Percentiles rank a stretch among this genome's conserved stretches.
These are phyloP conservation scores for Andricus curvator DNA, from an alignment of 2,888 invertebrate species.

Conservation along the genomic window DNA sequence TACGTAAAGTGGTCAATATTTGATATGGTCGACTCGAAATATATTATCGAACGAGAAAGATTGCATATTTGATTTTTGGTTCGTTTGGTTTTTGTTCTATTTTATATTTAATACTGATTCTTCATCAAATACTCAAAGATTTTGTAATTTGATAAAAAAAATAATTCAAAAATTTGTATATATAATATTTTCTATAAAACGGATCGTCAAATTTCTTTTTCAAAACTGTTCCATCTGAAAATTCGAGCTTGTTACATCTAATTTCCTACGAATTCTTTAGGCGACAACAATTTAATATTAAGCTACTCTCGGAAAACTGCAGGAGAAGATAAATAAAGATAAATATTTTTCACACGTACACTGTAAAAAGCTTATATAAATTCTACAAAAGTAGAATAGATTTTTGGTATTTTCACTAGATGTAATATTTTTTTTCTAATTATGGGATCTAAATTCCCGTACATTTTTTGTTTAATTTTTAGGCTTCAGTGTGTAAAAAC, in stretches of 20 bases:
- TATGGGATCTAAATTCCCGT: not conserved
- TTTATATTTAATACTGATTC: constrained; percentile 24
- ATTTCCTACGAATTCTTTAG: not conserved
- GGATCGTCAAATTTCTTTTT: constrained; percentile 8
- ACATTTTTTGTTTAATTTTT: not conserved
- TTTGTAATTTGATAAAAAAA: constrained; percentile 28
- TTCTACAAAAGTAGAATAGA: constrained; percentile 37
- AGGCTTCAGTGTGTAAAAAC: not conserved
- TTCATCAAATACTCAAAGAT: constrained; percentile 13
- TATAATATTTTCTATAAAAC: constrained; percentile 26
- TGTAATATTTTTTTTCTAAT: not conserved
- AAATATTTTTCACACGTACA: constrained; percentile 19
- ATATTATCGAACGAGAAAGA: constrained; percentile 38
- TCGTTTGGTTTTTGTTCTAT: constrained; percentile 18
- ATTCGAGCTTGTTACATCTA: constrained; percentile 14
- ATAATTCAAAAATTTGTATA: constrained; percentile 26
- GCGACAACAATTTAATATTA: constrained; percentile 26
- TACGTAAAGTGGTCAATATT: constrained; percentile 39
- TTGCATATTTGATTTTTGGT: constrained; percentile 27
- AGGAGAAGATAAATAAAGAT: constrained; percentile 9
- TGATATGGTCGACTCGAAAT: constrained; percentile 32
- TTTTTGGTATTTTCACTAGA: constrained; percentile 16
- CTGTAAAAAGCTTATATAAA: constrained; percentile 30
- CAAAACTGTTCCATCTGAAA: constrained; percentile 16
- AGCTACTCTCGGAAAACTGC: constrained; percentile 19